Evolutionary conservation across 2,888 invertebrate species (phyloP).

Genomic region (Papilio demoleus): DNA sequence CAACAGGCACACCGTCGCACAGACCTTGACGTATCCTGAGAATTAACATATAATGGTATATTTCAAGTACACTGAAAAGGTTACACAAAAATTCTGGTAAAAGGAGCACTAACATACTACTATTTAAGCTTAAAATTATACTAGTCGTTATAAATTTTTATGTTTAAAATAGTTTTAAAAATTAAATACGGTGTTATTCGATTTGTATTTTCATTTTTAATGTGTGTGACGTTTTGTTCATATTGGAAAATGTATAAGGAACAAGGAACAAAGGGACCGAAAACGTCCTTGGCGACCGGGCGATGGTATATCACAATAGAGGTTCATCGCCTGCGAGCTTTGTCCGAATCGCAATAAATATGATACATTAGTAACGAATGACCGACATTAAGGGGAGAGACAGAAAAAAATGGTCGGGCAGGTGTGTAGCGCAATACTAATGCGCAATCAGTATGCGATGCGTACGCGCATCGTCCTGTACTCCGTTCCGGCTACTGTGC

Average conservation of each 20-base stretch:
- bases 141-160: too few relatives aligned
- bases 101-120: too few relatives aligned
- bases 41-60: background rate
- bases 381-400: slow-evolving; percentile 81
- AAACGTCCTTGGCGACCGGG: slow-evolving; percentile 67
- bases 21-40: slow-evolving; percentile 79
- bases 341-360: slow-evolving; percentile 78
- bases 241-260: slow-evolving; percentile 43
- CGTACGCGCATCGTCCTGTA: slow-evolving; percentile 81
- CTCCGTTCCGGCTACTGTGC: slow-evolving; percentile 83
- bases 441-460: slow-evolving; percentile 81
- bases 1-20: slow-evolving; percentile 75
- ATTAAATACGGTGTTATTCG: too few relatives aligned
- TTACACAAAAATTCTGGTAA: too few relatives aligned
- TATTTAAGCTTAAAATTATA: too few relatives aligned
- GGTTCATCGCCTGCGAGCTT: slow-evolving; percentile 66
- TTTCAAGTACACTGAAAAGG: too few relatives aligned
- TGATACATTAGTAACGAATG: slow-evolving; percentile 79
- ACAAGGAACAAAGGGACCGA: slow-evolving; percentile 58
- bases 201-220: too few relatives aligned
- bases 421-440: slow-evolving; percentile 82
- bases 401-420: slow-evolving; percentile 80
- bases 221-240: slow-evolving; percentile 23
- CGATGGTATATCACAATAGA: slow-evolving; percentile 56
- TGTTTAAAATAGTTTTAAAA: too few relatives aligned